phyloP scores from a whole-genome alignment of 2,797 vertebrate species.

The Betta splendens region DNA sequence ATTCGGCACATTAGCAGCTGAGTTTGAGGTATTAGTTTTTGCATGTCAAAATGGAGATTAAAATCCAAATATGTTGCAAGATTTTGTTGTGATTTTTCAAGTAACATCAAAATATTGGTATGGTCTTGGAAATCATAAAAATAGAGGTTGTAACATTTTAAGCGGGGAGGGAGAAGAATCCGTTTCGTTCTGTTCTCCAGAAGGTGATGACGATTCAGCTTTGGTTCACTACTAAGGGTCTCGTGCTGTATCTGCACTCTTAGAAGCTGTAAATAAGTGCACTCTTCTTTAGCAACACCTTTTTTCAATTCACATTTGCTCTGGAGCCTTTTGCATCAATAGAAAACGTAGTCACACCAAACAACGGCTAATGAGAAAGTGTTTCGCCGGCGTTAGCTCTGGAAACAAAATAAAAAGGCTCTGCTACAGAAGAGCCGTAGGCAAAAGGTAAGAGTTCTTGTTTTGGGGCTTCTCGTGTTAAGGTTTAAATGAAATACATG shows the following conservation, averaged over 20 bases:
- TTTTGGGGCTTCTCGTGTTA: constrained; percentile 60
- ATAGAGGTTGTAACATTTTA: constrained; percentile 84
- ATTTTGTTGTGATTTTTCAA: constrained; percentile 67
- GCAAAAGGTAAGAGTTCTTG: constrained; percentile 47
- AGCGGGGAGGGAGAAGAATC: constrained; percentile 82
- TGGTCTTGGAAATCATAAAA: constrained; percentile 69
- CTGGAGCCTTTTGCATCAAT: constrained; percentile 59
- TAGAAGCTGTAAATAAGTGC: constrained; percentile 88
- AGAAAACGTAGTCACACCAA: constrained; percentile 52
- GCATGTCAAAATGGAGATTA: constrained; percentile 95
- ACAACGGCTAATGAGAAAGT: constrained; percentile 59
- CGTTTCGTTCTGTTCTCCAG: constrained; percentile 65
- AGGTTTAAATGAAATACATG: constrained; percentile 66
- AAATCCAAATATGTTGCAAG: constrained; percentile 89
- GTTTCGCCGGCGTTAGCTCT: constrained; percentile 52
- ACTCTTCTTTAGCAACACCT: constrained; percentile 86
- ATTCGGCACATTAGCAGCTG: constrained; percentile 87
- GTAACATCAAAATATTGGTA: constrained; percentile 73
- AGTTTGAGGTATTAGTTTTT: constrained; percentile 98
- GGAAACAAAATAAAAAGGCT: constrained; percentile 56
- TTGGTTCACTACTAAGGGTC: constrained; percentile 91
- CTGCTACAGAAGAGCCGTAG: constrained; percentile 66
- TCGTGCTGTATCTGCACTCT: constrained; percentile 78
- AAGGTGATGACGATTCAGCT: constrained; percentile 86
- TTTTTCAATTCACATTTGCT: constrained; percentile 69